Evolutionary conservation across 2,113 vertebrate species (phyloP), one percentile per base, ranked within the genome.

Genomic region (Melanerpes formicivorus): DNA sequence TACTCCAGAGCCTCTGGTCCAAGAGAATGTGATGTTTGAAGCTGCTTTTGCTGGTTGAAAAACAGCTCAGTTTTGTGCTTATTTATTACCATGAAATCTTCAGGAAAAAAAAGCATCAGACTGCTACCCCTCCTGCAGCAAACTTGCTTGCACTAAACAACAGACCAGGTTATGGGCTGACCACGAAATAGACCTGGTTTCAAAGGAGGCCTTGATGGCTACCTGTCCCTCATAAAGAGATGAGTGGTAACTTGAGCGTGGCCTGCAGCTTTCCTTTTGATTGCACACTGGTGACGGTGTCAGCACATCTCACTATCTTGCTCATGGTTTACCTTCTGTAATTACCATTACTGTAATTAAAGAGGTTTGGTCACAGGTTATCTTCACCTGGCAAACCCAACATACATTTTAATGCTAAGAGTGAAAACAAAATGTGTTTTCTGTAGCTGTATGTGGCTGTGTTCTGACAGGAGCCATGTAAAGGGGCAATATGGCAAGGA

Each of bases 171-270:
- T 70, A 25, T 1, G 18, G 44, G 46, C 34, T 82, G 69, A 65
- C 52, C 4, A 2, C 44, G 46, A 29, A 27, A 46, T 26, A 56
- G 48, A 54, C 34, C n/a, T 69, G 18, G 30, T 32, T 92, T 85
- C 78, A 90, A 59, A 87, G 86, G 15, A 69, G 46, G 9, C 29
- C 63, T 86, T 1, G 0, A 18, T 71, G 59, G 40, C 79, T 65
- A 27, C 59, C 72, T 66, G 14, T 52, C 34, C 50, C 62, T 73
- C 67, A 50, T 30, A 34, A 71, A 75, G 11, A 75, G 29, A 50
- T 10, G 10, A 40, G 44, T 21, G 18, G 18, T 23, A 44, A n/a
- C 1, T 0, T 34, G 52, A 2, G 1, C 25, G 37, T 21, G 0
- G 0, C 30, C 66, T 64, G 46, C n/a, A 88, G 19, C 70, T 50